Evolutionary conservation across 2,797 vertebrate genomes (phyloP).

Genomic region (Epinephelus awoara): DNA sequence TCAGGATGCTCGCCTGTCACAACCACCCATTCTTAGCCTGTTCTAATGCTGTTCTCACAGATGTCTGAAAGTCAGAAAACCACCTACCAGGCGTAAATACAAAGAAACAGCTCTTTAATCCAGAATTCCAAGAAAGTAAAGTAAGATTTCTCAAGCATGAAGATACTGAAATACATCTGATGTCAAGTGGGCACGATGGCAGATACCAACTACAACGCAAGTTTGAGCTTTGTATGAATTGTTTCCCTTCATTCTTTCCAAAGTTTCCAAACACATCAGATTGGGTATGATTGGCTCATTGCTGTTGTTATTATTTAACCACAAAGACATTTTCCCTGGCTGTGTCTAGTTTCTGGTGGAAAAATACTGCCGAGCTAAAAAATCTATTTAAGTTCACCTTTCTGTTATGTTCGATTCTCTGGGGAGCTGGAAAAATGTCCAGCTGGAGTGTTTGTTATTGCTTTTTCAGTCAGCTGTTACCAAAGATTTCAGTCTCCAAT

Average conservation of each 20-base stretch:
- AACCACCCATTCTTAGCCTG: background rate
- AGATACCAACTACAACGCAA: background rate
- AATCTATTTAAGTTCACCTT: constrained; percentile 39
- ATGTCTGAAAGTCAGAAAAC: constrained; percentile 3
- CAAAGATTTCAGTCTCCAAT: constrained; percentile 35
- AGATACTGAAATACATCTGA: background rate
- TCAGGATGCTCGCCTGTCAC: constrained; percentile 26
- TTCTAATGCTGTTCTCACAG: constrained; percentile 26
- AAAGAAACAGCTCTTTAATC: constrained; percentile 14
- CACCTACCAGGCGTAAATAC: background rate
- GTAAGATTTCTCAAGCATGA: background rate
- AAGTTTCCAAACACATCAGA: background rate
- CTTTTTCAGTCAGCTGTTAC: constrained; percentile 27
- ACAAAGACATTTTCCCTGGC: background rate
- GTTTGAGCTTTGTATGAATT: background rate
- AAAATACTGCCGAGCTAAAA: constrained; percentile 35
- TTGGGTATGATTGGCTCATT: background rate
- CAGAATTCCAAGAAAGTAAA: background rate
- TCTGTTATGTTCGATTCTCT: constrained; percentile 20
- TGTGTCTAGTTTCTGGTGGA: constrained; percentile 20
- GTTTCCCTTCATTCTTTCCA: background rate
- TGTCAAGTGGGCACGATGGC: background rate
- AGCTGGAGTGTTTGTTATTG: constrained; percentile 30
- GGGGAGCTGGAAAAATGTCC: constrained; percentile 44
- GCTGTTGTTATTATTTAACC: constrained; percentile 8